Evolutionary conservation across 2,797 vertebrate species (phyloP).

Genomic region (Serranus cabrilla): DNA sequence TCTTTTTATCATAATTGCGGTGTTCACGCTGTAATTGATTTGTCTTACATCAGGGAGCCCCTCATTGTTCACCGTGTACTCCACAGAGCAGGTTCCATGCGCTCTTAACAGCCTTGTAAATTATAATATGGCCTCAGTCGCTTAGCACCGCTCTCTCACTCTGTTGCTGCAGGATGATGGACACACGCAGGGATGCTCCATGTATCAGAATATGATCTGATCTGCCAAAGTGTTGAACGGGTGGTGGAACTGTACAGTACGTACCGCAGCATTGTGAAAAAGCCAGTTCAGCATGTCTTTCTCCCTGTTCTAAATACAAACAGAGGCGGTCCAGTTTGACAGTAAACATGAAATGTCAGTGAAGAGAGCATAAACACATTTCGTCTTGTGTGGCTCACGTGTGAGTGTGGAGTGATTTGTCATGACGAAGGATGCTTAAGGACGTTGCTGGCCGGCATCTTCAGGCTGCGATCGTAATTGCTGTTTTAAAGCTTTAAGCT

Average conservation of each 20-base stretch:
- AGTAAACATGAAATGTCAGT: constrained; percentile 4
- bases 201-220: constrained; percentile 36
- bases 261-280: constrained; percentile 31
- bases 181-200: constrained; percentile 43
- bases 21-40: constrained; percentile 35
- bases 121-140: constrained; percentile 38
- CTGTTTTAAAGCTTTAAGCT: constrained; percentile 50
- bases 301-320: constrained; percentile 1
- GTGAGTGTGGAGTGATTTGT: constrained; percentile 25
- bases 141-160: constrained; percentile 26
- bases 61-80: constrained; percentile 29
- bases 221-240: constrained; percentile 28
- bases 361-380: constrained; percentile 10
- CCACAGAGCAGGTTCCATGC: constrained; percentile 38
- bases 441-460: constrained; percentile 29
- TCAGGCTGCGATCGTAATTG: constrained; percentile 33
- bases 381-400: constrained; percentile 21
- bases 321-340: not conserved
- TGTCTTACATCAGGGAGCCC: constrained; percentile 34
- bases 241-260: constrained; percentile 20
- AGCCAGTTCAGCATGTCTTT: constrained; percentile 11
- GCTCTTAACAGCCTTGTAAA: constrained; percentile 39
- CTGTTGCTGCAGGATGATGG: constrained; percentile 49
- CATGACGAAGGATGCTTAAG: constrained; percentile 34
- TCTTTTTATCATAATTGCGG: constrained; percentile 15